Conservation (phyloP, 92 coral and sea anemone genomes). For the Nematostella vectensis region DNA sequence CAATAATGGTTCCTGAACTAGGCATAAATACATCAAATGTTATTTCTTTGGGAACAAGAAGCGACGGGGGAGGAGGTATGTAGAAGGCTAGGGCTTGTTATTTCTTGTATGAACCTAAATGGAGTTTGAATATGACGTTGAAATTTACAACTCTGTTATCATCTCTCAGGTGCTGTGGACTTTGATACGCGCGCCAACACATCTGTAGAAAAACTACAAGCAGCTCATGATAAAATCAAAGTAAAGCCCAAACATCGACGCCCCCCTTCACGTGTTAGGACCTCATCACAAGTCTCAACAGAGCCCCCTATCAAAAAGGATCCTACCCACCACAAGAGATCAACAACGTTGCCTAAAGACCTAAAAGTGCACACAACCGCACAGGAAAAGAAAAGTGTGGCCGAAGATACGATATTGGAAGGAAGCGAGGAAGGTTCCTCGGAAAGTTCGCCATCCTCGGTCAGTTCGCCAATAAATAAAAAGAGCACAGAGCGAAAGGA, state of each 20-base stretch:
- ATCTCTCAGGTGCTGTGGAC: constrained; percentile 59
- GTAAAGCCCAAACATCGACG: constrained; percentile 86
- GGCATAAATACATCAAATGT: no score
- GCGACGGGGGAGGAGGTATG: no score
- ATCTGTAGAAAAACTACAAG: constrained; percentile 64
- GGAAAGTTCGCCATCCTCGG: constrained; percentile 2
- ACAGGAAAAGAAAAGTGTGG: no score
- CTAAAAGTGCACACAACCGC: no score
- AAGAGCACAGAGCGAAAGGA: constrained; percentile 2
- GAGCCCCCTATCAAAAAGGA: constrained; percentile 14
- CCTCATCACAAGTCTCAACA: constrained; percentile 23
- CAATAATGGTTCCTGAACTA: no score
- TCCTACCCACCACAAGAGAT: constrained; percentile 40
- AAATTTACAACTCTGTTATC: no score
- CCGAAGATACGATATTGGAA: constrained; percentile 44
- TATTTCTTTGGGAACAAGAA: no score
- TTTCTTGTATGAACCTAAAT: no score
- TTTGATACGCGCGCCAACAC: constrained; percentile 56
- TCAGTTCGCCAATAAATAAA: constrained; percentile 1
- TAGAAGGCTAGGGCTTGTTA: no score
- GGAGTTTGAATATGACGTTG: no score
- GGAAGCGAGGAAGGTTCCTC: constrained; percentile 12
- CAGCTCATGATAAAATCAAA: constrained; percentile 85
- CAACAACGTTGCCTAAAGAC: constrained; percentile 55
- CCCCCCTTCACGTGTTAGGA: constrained; percentile 69